Evolutionary conservation across 2,113 vertebrate genomes (phyloP).

Genomic region (Myocastor coypus): DNA sequence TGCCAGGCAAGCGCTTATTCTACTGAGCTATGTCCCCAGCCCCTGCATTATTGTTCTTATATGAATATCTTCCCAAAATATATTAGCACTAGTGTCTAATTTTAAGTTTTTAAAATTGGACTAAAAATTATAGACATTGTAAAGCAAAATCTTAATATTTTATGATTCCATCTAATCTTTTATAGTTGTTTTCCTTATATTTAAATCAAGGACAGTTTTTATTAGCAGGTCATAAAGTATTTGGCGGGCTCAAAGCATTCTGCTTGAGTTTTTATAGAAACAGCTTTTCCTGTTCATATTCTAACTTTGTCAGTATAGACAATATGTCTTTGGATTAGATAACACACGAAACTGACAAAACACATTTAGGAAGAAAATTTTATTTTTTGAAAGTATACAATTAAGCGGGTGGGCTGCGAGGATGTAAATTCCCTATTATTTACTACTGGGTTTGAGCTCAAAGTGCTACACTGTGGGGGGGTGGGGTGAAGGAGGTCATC

Average conservation of each 20-base stretch:
- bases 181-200: neutral
- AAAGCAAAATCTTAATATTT: constrained; percentile 27
- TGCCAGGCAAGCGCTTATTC: too few species aligned
- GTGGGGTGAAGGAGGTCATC: neutral
- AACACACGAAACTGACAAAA: constrained; percentile 24
- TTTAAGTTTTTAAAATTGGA: neutral
- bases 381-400: constrained; percentile 10
- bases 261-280: constrained; percentile 16
- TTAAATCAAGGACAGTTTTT: neutral
- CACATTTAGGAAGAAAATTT: constrained; percentile 14
- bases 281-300: neutral
- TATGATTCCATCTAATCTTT: neutral
- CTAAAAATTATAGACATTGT: neutral
- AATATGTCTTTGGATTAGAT: constrained; percentile 47
- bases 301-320: neutral
- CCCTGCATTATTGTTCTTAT: neutral
- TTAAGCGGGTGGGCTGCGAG: neutral
- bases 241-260: neutral
- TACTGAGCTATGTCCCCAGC: too few species aligned
- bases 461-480: neutral
- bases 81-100: constrained; percentile 19
- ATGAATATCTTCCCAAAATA: neutral
- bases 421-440: neutral
- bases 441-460: neutral
- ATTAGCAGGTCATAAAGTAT: neutral